Percentiles rank a stretch among this genome's conserved stretches.
Evolutionary conservation across 1,140 invertebrate genomes (phyloP).

Genomic region (Brachionus paranguensis): DNA sequence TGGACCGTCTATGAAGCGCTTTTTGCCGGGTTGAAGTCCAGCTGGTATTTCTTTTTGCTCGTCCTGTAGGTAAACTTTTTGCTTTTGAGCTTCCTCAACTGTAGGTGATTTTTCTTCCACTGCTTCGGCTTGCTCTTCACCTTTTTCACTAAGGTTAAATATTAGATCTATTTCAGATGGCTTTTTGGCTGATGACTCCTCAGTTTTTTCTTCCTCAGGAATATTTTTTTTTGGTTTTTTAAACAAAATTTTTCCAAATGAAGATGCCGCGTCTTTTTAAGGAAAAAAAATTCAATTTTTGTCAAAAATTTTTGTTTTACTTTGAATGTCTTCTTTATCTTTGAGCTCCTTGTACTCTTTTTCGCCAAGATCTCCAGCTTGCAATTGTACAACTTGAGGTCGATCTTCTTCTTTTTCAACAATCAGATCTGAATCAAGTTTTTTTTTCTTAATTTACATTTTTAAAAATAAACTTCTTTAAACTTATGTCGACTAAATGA

Average conservation of each 20-base stretch:
- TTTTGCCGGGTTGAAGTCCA: constrained; percentile 3
- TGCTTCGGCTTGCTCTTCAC: background rate
- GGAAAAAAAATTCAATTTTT: background rate
- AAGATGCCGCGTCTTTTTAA: constrained; percentile 3
- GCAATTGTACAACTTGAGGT: constrained; percentile 31
- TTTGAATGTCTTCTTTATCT: constrained; percentile 35
- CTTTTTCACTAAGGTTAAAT: constrained; percentile 33
- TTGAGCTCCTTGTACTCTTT: constrained; percentile 13
- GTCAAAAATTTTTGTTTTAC: background rate
- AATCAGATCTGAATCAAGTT: constrained; percentile 23
- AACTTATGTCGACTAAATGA: background rate
- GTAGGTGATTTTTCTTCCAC: background rate
- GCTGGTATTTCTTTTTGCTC: background rate
- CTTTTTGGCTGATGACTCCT: background rate
- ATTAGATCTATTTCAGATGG: background rate
- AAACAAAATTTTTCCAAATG: constrained; percentile 36
- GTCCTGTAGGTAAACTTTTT: constrained; percentile 10
- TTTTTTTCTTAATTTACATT: background rate
- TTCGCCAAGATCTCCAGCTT: constrained; percentile 35
- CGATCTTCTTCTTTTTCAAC: constrained; percentile 25
- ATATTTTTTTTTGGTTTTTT: constrained; percentile 3
- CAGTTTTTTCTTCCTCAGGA: background rate
- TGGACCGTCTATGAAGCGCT: constrained; percentile 15
- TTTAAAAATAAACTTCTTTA: background rate
- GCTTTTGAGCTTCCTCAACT: background rate